Percentiles rank a stretch among this genome's conserved stretches.
Conservation (phyloP, 2,888 invertebrate species). For the Apotomis capreana region DNA sequence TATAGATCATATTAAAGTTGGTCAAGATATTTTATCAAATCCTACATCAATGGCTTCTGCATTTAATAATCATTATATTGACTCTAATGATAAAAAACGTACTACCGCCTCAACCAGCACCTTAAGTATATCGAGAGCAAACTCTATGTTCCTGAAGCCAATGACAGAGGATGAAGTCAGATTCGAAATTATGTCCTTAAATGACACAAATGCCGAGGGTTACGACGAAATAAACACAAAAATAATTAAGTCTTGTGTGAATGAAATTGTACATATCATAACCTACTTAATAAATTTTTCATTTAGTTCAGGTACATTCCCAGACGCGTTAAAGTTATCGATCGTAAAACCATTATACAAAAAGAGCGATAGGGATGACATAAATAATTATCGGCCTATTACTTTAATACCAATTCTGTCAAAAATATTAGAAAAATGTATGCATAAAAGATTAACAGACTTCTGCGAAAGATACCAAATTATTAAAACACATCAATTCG, state of each 20-base stretch:
- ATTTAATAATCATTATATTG: neutral
- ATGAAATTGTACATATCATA: neutral
- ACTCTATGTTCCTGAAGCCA: conserved; percentile 3
- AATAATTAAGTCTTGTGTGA: neutral
- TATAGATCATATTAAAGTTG: neutral
- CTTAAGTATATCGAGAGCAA: neutral
- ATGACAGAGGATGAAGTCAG: neutral
- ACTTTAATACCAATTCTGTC: conserved; percentile 33
- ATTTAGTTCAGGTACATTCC: conserved; percentile 28
- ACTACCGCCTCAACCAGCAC: neutral
- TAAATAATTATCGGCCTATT: conserved; percentile 30
- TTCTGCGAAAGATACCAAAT: neutral
- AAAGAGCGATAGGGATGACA: conserved; percentile 3
- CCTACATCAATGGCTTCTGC: neutral
- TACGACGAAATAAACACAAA: conserved; percentile 1
- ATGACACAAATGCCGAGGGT: neutral
- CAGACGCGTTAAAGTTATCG: conserved; percentile 19
- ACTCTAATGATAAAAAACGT: neutral
- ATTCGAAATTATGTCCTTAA: neutral
- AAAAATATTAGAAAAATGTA: conserved; percentile 25
- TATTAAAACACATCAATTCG: conserved; percentile 30
- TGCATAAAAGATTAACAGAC: too few species aligned
- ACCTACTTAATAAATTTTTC: neutral
- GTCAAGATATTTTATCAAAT: neutral
- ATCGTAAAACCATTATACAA: conserved; percentile 32